These are phyloP conservation scores for Osmoderma eremita DNA, from an alignment of 2,888 invertebrate species.

Conservation along the genomic window DNA sequence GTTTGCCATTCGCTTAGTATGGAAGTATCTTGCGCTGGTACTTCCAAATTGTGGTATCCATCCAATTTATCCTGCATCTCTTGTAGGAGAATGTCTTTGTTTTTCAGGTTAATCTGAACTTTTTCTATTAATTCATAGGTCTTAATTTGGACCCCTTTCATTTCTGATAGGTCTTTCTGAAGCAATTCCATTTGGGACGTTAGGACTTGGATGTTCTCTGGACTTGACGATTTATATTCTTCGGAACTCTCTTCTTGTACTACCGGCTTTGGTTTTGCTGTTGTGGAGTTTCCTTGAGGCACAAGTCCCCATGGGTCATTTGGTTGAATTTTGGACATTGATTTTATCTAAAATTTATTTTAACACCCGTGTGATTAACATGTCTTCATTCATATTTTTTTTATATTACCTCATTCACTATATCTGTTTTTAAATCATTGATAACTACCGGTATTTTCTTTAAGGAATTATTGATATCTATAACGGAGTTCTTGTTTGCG, in stretches of 20 bases:
- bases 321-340: too few relatives aligned
- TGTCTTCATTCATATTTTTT: too few relatives aligned
- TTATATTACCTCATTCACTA: too few relatives aligned
- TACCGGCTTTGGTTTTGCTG: too few relatives aligned
- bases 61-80: conserved; percentile 70
- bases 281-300: too few relatives aligned
- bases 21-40: conserved; percentile 1
- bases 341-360: too few relatives aligned
- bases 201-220: neutral
- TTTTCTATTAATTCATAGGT: conserved; percentile 60
- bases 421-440: too few relatives aligned
- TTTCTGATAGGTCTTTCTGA: neutral
- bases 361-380: too few relatives aligned
- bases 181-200: neutral
- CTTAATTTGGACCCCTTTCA: conserved; percentile 55
- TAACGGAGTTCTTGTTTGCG: too few relatives aligned
- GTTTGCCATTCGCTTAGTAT: conserved; percentile 57
- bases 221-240: neutral
- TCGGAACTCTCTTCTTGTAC: neutral
- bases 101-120: conserved; percentile 62
- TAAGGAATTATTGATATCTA: too few relatives aligned
- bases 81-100: conserved; percentile 67
- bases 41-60: conserved; percentile 53
- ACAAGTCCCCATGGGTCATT: too few relatives aligned
- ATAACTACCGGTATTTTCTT: too few relatives aligned